Evolutionary conservation across 2,797 vertebrate genomes (phyloP), one percentile per base, ranked within the genome.

Genomic region (Mus spretus): DNA sequence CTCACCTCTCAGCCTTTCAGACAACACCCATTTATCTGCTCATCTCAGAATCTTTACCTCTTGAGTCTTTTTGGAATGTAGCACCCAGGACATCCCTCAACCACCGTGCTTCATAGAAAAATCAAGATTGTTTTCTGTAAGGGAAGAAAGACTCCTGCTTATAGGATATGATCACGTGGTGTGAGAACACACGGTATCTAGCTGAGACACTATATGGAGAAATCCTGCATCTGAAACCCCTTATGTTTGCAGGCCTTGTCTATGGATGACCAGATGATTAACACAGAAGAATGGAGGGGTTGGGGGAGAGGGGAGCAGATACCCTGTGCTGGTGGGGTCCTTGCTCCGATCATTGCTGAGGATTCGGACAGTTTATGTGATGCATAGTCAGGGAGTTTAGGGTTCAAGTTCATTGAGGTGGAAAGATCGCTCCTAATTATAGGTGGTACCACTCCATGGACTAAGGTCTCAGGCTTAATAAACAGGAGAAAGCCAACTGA

Each of bases 21-120:
- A 22, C 53, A 80, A 80, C 5, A 28, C 12, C 44, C 31, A 15
- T 93, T 91, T 65, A 63, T 93, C 70, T 91, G 22, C 50, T 34
- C 15, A 34, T 91, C 82, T 96, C 70, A 34, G 14, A 82, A 75
- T 61, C 44, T 75, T 72, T 67, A 13, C 2, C 24, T 55, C 15
- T 53, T 13, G 4, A 31, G 55, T 24, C 20, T 93, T 95, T 77
- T n/a, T 55, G 61, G 34, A 11, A 61, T 80, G 34, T 47, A 59
- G 70, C 63, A 40, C 22, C 44, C 26, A 93, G 70, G 90, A 90
- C 40, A 94, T 85, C 50, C 22, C n/a, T 95, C 77, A 72, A 65
- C 10, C 50, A 89, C 34, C 4, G 13, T 95, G 20, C 77, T 96
- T 91, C 44, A 75, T 1, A 67, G 88, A 37, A 59, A 59, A 93